Evolutionary conservation across 2,113 vertebrate species (phyloP).

Genomic region (Fregata magnificens): DNA sequence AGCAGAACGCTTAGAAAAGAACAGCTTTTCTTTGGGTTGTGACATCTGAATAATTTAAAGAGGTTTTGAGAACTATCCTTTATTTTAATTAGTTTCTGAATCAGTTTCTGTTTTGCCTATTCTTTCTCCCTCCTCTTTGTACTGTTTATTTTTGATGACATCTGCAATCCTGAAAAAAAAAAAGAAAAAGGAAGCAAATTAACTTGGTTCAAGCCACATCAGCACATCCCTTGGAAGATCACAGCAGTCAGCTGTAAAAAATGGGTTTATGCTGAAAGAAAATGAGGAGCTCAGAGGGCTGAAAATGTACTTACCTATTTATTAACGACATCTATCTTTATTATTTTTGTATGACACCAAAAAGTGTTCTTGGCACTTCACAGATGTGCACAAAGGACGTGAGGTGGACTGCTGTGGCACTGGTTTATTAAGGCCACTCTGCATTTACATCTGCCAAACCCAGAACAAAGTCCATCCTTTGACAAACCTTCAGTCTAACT

Average conservation of each 20-base stretch:
- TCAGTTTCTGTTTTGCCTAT: constrained; percentile 49
- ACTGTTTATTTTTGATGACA: constrained; percentile 66
- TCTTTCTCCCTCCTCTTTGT: background rate
- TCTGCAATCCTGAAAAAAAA: constrained; percentile 50
- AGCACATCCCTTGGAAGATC: constrained; percentile 74
- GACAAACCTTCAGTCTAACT: background rate
- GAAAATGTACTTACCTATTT: constrained; percentile 63
- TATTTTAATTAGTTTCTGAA: constrained; percentile 74
- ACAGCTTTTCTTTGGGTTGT: constrained; percentile 16
- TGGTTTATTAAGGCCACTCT: background rate
- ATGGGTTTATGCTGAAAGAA: constrained; percentile 59
- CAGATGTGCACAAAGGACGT: background rate
- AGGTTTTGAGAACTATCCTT: constrained; percentile 56
- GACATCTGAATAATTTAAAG: constrained; percentile 67
- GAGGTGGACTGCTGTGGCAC: background rate
- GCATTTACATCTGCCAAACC: background rate
- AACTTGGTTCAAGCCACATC: constrained; percentile 71
- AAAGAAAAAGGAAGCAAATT: constrained; percentile 58
- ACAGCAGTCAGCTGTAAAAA: constrained; percentile 70
- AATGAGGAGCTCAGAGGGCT: constrained; percentile 54
- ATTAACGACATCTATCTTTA: constrained; percentile 59
- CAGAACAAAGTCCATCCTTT: background rate
- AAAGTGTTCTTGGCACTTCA: background rate
- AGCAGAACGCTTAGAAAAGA: constrained; percentile 35
- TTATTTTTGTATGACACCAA: constrained; percentile 9